Evolutionary conservation across 2,888 invertebrate genomes (phyloP).

Genomic region (Galeruca laticollis): DNA sequence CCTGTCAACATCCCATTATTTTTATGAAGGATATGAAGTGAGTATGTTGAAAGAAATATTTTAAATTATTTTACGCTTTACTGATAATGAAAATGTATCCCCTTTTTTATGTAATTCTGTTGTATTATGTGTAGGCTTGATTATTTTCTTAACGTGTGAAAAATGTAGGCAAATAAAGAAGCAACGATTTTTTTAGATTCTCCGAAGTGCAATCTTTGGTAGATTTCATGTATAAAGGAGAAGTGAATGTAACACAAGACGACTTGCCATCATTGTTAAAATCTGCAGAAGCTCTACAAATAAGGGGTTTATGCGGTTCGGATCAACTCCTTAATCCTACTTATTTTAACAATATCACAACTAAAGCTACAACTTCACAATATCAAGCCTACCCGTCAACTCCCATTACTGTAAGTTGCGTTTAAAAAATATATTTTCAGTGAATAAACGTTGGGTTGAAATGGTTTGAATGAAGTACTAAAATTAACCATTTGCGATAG

Average conservation of each 20-base stretch:
- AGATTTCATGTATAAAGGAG: slow-evolving; percentile 92
- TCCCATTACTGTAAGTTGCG: slow-evolving; percentile 17
- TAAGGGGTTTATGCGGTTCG: slow-evolving; percentile 75
- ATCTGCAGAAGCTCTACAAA: slow-evolving; percentile 86
- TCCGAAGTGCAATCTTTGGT: slow-evolving; percentile 89
- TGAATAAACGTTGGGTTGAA: too few species aligned
- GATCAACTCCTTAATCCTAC: slow-evolving; percentile 65
- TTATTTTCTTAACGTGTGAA: too few species aligned
- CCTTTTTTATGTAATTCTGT: too few species aligned
- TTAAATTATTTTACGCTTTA: too few species aligned
- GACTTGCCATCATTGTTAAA: slow-evolving; percentile 84
- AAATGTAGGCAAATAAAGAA: slow-evolving; percentile 4
- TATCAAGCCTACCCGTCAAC: slow-evolving; percentile 30
- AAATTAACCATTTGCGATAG: too few species aligned
- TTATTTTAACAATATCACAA: slow-evolving; percentile 61
- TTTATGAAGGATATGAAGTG: slow-evolving; percentile 85
- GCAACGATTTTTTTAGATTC: slow-evolving; percentile 67
- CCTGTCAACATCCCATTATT: slow-evolving; percentile 87
- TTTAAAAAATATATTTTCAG: background rate
- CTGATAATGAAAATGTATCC: too few species aligned
- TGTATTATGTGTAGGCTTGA: too few species aligned
- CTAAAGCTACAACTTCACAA: slow-evolving; percentile 47
- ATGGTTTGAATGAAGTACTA: too few species aligned
- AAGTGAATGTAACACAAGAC: slow-evolving; percentile 88
- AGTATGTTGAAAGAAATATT: slow-evolving; percentile 45